Conservation (phyloP, 2,888 invertebrate species). For the Harpalus rubripes region DNA sequence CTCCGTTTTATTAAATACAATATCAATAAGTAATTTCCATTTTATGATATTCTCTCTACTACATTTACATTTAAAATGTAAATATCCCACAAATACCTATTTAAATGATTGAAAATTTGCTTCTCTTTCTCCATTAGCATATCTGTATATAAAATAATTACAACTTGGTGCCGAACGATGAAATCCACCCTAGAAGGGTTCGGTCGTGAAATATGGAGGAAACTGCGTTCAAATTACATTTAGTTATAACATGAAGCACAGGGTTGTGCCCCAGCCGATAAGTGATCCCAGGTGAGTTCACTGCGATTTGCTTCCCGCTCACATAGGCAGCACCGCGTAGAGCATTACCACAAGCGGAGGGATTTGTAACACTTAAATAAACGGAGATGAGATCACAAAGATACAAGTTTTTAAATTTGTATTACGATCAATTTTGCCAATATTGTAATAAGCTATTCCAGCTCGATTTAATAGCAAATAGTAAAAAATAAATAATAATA, state of each 20-base stretch:
- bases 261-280: conserved; percentile 17
- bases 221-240: conserved; percentile 39
- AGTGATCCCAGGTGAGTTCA: conserved; percentile 36
- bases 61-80: not conserved
- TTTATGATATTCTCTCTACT: too few relatives aligned
- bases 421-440: not conserved
- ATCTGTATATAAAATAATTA: not conserved
- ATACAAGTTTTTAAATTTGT: not conserved
- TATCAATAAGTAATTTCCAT: too few relatives aligned
- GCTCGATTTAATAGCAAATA: too few relatives aligned
- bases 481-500: too few relatives aligned
- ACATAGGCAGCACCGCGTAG: conserved; percentile 16
- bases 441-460: not conserved
- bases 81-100: conserved; percentile 15
- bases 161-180: not conserved
- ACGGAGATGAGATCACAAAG: not conserved
- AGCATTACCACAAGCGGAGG: conserved; percentile 1
- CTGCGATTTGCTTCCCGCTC: conserved; percentile 34
- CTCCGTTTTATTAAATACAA: too few relatives aligned
- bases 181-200: not conserved
- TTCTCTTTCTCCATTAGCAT: conserved; percentile 19
- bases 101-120: not conserved
- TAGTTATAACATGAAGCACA: conserved; percentile 20
- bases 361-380: conserved; percentile 46
- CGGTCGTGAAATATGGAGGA: conserved; percentile 10